Conservation (phyloP, 2,888 invertebrate species). For the Agrochola lota region DNA sequence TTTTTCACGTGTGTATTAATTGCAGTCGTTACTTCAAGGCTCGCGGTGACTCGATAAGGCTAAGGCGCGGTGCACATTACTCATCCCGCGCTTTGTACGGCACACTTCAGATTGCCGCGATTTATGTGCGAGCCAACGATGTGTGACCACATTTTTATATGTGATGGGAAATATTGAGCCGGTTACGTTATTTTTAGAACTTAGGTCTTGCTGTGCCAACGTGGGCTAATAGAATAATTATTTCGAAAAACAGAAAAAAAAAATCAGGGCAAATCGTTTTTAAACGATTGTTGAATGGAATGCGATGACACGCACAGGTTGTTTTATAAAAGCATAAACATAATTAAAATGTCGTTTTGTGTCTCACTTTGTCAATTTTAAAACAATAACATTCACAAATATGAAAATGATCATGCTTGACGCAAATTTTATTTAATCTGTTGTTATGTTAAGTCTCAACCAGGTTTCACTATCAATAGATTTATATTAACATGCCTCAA, state of each 20-base stretch:
- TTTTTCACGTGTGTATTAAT: slow-evolving; percentile 60
- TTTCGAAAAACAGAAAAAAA: not conserved
- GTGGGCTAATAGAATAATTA: not conserved
- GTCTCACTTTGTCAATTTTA: not conserved
- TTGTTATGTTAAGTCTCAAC: not conserved
- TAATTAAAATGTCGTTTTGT: slow-evolving; percentile 12
- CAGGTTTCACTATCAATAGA: not conserved
- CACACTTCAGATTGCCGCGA: slow-evolving; percentile 57
- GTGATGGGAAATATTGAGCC: slow-evolving; percentile 33
- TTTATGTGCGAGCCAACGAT: slow-evolving; percentile 56
- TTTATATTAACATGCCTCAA: no score
- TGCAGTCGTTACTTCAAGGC: slow-evolving; percentile 56
- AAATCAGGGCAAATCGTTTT: not conserved
- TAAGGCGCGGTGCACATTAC: slow-evolving; percentile 58
- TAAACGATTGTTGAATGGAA: not conserved
- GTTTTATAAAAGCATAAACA: not conserved
- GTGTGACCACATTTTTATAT: slow-evolving; percentile 38
- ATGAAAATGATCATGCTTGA: not conserved
- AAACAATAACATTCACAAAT: not conserved
- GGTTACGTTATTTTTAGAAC: not conserved
- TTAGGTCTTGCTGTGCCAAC: not conserved
- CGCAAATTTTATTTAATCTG: not conserved
- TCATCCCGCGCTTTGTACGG: slow-evolving; percentile 57
- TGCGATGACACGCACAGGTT: not conserved
- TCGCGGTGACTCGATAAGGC: slow-evolving; percentile 54